These are phyloP conservation scores for Odontamblyopus rebecca DNA, from an alignment of 2,797 vertebrate species.

Conservation along the genomic window DNA sequence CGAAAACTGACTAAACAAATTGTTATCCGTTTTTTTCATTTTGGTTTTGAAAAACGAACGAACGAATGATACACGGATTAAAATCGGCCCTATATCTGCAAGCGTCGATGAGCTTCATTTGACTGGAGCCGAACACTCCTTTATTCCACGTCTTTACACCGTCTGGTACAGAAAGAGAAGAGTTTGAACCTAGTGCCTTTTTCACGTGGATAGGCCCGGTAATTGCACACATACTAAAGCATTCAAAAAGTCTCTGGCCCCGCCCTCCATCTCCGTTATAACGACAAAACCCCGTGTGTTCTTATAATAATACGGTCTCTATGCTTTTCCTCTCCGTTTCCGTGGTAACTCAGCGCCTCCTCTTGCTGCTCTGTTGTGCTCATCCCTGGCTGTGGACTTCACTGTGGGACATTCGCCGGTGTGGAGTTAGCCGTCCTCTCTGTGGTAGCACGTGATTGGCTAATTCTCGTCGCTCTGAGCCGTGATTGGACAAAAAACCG, in stretches of 20 bases:
- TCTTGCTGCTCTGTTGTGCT: constrained; percentile 1
- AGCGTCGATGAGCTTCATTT: no score
- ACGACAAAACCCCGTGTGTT: not conserved
- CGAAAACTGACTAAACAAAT: no score
- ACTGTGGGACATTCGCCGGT: constrained; percentile 18
- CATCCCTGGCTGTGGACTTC: not conserved
- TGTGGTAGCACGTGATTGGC: constrained; percentile 30
- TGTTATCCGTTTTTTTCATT: no score
- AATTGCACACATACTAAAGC: no score
- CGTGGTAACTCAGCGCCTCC: not conserved
- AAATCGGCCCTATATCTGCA: no score
- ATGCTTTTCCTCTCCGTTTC: not conserved
- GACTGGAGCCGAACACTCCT: no score
- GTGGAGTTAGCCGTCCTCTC: constrained; percentile 17
- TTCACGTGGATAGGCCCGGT: no score
- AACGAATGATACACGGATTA: no score
- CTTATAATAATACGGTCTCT: not conserved
- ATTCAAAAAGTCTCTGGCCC: not conserved
- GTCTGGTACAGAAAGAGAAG: no score
- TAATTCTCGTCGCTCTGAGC: constrained; percentile 11
- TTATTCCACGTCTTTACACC: no score
- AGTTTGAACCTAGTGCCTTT: no score
- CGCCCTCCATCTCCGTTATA: not conserved
- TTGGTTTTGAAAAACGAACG: no score
- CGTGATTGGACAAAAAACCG: constrained; percentile 9